Conservation (phyloP, 2,888 invertebrate species). For the Cephus pulcher region DNA sequence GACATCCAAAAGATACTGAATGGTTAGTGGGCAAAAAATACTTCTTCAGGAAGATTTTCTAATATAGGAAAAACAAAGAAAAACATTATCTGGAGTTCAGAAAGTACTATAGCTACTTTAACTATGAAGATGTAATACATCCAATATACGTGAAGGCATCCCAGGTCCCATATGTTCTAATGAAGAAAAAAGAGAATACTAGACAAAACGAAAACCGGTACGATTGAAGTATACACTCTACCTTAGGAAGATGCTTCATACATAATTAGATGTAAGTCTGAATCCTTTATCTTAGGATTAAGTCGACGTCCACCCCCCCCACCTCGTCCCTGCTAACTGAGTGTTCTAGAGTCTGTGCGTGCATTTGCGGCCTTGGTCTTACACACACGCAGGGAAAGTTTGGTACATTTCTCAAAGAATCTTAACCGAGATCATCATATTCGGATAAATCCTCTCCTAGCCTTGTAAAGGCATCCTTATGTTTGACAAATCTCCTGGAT, state of each 20-base stretch:
- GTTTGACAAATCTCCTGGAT: slow-evolving; percentile 1
- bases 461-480: slow-evolving; percentile 17
- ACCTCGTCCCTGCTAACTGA: slow-evolving; percentile 30
- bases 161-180: background rate
- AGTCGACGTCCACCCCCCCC: background rate
- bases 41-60: background rate
- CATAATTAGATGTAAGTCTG: background rate
- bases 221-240: background rate
- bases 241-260: background rate
- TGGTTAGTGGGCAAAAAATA: background rate
- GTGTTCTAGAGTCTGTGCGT: slow-evolving; percentile 39
- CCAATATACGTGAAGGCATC: background rate
- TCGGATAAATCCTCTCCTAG: slow-evolving; percentile 22
- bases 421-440: slow-evolving; percentile 16
- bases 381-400: background rate
- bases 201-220: background rate
- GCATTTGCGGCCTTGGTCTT: background rate
- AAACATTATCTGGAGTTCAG: background rate
- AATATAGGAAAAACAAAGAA: background rate
- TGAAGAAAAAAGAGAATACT: background rate
- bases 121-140: background rate
- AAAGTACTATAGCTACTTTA: background rate
- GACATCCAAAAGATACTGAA: background rate
- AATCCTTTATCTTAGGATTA: background rate
- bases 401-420: slow-evolving; percentile 9